Conservation (phyloP, 2,113 vertebrate species). For the Hydrochoerus hydrochaeris region DNA sequence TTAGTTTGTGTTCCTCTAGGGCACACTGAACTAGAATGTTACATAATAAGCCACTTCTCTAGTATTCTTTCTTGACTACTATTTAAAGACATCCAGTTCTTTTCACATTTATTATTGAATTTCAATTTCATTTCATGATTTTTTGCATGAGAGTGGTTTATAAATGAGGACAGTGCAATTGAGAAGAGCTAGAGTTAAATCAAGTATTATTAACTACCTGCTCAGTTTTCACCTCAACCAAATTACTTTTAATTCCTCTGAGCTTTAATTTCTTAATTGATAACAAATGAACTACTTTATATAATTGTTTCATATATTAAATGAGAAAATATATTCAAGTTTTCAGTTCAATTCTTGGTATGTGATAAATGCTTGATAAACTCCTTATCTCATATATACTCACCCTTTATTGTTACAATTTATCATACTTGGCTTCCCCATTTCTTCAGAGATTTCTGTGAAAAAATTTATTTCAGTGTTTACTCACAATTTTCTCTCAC, state of each 20-base stretch:
- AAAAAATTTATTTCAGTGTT: not conserved
- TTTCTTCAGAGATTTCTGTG: not conserved
- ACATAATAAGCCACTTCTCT: not conserved
- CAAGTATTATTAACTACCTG: not conserved
- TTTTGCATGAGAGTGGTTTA: not conserved
- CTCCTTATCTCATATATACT: not conserved
- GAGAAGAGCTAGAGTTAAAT: not conserved
- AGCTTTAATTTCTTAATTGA: not conserved
- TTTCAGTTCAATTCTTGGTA: not conserved
- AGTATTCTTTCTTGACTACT: not conserved
- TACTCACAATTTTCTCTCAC: not conserved
- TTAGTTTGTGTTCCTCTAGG: conserved; percentile 10
- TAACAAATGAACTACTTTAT: not conserved
- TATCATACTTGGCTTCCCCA: not conserved
- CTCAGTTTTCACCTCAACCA: not conserved
- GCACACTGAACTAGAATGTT: not conserved
- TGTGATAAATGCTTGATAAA: not conserved
- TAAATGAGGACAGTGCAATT: not conserved
- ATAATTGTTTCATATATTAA: not conserved
- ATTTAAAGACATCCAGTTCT: not conserved
- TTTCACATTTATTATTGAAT: not conserved
- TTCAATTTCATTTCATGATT: not conserved
- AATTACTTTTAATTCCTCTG: not conserved
- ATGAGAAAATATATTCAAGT: not conserved
- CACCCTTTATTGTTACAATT: not conserved